These are phyloP conservation scores for Drosophila nigricruria DNA, from an alignment of 2,888 invertebrate species.

Conservation along the genomic window DNA sequence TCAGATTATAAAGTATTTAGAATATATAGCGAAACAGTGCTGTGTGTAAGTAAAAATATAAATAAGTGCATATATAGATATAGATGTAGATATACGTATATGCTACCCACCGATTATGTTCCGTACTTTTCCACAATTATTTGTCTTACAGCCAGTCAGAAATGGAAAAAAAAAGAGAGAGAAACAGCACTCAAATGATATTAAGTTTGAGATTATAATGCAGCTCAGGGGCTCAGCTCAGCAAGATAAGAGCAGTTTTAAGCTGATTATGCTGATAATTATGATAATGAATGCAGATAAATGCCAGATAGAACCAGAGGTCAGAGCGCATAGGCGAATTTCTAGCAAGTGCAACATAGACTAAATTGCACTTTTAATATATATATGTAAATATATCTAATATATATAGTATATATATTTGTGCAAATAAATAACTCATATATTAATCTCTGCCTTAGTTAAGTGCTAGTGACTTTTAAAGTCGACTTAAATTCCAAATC, in stretches of 20 bases:
- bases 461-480: slow-evolving; percentile 28
- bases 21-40: not conserved
- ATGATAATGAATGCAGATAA: slow-evolving; percentile 1
- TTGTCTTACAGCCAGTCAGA: not conserved
- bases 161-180: not conserved
- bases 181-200: not conserved
- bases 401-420: not conserved
- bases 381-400: not conserved
- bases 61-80: not conserved
- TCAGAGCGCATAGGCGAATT: not conserved
- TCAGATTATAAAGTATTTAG: not conserved
- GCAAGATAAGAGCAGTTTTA: not conserved
- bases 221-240: not conserved
- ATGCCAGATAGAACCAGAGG: not conserved
- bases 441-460: slow-evolving; percentile 37
- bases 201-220: not conserved
- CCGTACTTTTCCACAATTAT: slow-evolving; percentile 1
- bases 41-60: not conserved
- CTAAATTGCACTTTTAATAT: not conserved
- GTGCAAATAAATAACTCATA: slow-evolving; percentile 23
- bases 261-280: not conserved
- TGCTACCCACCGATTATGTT: not conserved
- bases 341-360: not conserved
- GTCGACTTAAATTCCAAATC: slow-evolving; percentile 40
- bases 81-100: not conserved